A percentile compares a stretch with the other conserved stretches of the same genome.
Conservation (phyloP, 2,797 vertebrate species). For the Sebastolobus altivelis region DNA sequence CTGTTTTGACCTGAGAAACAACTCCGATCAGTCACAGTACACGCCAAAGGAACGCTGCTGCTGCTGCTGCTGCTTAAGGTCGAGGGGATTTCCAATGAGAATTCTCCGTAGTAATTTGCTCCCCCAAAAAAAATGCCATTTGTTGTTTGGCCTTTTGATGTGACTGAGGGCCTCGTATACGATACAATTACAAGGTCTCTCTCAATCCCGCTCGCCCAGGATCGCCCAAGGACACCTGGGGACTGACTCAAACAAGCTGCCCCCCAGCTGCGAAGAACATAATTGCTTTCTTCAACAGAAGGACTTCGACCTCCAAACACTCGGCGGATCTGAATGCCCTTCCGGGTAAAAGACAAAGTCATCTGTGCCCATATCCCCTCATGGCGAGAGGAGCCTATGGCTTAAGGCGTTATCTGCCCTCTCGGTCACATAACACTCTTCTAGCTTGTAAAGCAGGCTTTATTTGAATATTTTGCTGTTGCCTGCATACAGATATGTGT, state of each 20-base stretch:
- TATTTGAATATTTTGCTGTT: conserved; percentile 5
- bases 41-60: neutral
- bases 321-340: conserved; percentile 65
- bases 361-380: conserved; percentile 44
- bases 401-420: conserved; percentile 52
- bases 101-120: conserved; percentile 32
- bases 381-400: conserved; percentile 35
- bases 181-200: conserved; percentile 60
- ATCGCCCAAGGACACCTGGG: conserved; percentile 65
- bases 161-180: conserved; percentile 32
- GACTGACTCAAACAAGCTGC: conserved; percentile 56
- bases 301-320: conserved; percentile 55
- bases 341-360: conserved; percentile 71
- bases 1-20: conserved; percentile 30
- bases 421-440: conserved; percentile 21
- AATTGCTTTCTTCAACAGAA: conserved; percentile 74
- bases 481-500: neutral
- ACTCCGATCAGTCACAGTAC: neutral
- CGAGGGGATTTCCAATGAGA: conserved; percentile 33
- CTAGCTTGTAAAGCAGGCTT: conserved; percentile 10
- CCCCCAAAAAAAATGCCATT: conserved; percentile 42
- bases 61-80: conserved; percentile 8
- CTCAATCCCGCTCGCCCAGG: conserved; percentile 57
- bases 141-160: conserved; percentile 59
- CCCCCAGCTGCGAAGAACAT: conserved; percentile 62